Base-by-base conservation (phyloP, 2,888 invertebrate genomes). In the Platynereis dumerilii region DNA sequence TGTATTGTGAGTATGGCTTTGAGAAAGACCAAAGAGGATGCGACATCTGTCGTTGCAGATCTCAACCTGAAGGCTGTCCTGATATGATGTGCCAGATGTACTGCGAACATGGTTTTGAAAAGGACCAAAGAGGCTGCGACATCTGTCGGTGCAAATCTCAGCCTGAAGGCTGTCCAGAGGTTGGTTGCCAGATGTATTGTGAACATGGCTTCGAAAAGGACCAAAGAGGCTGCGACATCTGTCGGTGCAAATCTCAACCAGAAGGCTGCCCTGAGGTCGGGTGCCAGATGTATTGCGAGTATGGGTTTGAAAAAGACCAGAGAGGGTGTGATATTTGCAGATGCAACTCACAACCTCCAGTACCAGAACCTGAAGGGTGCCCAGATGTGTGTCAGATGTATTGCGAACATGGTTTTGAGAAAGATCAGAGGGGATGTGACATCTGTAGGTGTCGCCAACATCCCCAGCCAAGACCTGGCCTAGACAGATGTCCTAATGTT, bases 11-110 rank as follows among this genome's bases (percentile, higher is more conserved):
- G 27, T 15, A 64, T 34, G 67, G 67, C 7, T 64, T 39, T 26
- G 42, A 60, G 52, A 67, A 56, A 44, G 67, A 65, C 44, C 56
- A 39, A 2, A 54, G 55, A 22, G 67, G 67, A 24, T 63, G 63
- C 45, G 45, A 63, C 2, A 27, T 44, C 3, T 63, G 63, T 42
- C 17, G 22, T 15, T 60, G 60, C 53, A 5, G 26, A 10, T n/a
- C 48, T 20, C 10, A n/a, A 7, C 48, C 48, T 10, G 48, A 48
- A 12, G n/a, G 22, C 15, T 60, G 60, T 22, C 22, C 27, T 29
- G 17, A 12, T 3, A 17, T 12, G 1, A 17, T 5, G 10, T 61
- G 61, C 20, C 24, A 52, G n/a, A 60, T 60, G 58, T 20, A 29
- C 44, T 12, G 34, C 45, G 60, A 67, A 27, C n/a, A 64, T 34